These are phyloP conservation scores for Brenthis hecate DNA, from an alignment of 2,888 invertebrate genomes.

Conservation along the genomic window DNA sequence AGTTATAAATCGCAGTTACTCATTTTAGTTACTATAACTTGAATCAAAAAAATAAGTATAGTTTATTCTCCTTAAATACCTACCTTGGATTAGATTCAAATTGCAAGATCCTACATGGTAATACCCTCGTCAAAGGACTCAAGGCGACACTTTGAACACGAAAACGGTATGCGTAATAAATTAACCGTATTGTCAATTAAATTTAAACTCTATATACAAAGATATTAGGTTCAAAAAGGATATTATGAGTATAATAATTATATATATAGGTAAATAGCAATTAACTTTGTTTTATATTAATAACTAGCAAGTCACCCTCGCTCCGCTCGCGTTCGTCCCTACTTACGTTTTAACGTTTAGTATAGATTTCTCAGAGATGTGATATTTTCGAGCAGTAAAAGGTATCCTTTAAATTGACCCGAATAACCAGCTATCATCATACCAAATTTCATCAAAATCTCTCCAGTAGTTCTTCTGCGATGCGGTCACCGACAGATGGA, in stretches of 20 bases:
- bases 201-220: neutral
- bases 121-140: conserved; percentile 69
- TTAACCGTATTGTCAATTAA: neutral
- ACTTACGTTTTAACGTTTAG: too few relatives aligned
- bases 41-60: conserved; percentile 4
- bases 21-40: neutral
- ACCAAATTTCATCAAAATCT: too few relatives aligned
- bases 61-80: conserved; percentile 4
- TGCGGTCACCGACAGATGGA: too few relatives aligned
- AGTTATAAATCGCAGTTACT: too few relatives aligned
- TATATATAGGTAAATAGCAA: neutral
- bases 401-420: too few relatives aligned
- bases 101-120: conserved; percentile 63
- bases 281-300: neutral
- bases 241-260: neutral
- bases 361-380: too few relatives aligned
- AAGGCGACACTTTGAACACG: conserved; percentile 29
- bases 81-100: conserved; percentile 56
- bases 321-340: too few relatives aligned
- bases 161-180: conserved; percentile 14
- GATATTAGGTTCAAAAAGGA: neutral
- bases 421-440: too few relatives aligned
- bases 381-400: too few relatives aligned
- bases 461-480: too few relatives aligned
- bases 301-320: too few relatives aligned